phyloP scores from a whole-genome alignment of 2,113 vertebrate species.

The Psophia crepitans region DNA sequence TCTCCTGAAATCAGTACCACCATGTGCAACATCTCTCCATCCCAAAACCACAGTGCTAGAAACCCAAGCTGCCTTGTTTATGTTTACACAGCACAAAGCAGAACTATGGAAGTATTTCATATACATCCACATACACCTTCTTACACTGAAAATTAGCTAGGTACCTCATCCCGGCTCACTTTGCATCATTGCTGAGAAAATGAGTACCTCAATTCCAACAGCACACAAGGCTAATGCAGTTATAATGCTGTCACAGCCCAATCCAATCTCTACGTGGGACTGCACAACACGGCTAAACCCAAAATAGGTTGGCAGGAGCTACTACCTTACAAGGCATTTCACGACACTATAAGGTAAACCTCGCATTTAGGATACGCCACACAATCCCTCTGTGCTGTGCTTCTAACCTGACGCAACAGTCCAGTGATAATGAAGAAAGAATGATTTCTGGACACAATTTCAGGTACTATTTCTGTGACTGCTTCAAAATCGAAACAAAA shows the following conservation, averaged over 20 bases:
- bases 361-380: neutral
- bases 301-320: neutral
- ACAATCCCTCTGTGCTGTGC: neutral
- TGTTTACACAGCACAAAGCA: neutral
- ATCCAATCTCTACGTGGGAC: neutral
- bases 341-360: neutral
- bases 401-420: neutral
- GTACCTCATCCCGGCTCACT: neutral
- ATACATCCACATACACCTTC: neutral
- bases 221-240: neutral
- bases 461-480: neutral
- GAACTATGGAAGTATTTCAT: neutral
- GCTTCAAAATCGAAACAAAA: neutral
- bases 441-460: neutral
- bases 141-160: neutral
- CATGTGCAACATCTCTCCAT: neutral
- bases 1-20: neutral
- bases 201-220: accelerated
- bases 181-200: neutral
- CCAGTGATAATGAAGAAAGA: neutral
- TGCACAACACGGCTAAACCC: neutral
- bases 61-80: neutral
- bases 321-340: neutral
- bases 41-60: neutral
- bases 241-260: neutral